phyloP scores from a whole-genome alignment of 30 jellyfish, hydroid and myxozoan species.

The Pelagia noctiluca region DNA sequence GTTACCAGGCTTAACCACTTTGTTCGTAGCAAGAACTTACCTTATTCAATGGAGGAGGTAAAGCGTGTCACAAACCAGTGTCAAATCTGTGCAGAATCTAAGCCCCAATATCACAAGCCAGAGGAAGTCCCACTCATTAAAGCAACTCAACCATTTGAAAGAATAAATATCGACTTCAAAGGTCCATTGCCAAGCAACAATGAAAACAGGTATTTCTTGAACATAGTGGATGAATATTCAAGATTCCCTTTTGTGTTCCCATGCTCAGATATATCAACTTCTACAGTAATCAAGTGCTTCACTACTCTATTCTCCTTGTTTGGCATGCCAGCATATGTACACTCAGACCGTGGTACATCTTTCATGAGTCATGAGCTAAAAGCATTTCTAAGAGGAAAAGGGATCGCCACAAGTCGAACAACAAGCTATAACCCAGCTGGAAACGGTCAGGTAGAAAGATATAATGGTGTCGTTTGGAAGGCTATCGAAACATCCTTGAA shows the following conservation, averaged over 20 bases:
- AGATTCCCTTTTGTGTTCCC: constrained; percentile 76
- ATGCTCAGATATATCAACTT: constrained; percentile 45
- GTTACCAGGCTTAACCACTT: constrained; percentile 69
- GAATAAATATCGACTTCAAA: no score
- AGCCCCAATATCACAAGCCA: constrained; percentile 19
- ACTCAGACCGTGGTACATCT: constrained; percentile 80
- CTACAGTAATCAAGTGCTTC: constrained; percentile 60
- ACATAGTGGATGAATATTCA: no score
- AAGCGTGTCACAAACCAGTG: no score
- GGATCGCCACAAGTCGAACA: constrained; percentile 74
- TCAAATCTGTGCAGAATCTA: constrained; percentile 57
- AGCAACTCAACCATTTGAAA: no score
- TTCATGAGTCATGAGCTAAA: constrained; percentile 47
- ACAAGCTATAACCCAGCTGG: constrained; percentile 48
- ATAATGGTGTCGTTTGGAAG: constrained; percentile 68
- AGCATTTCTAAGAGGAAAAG: constrained; percentile 19
- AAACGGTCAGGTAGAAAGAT: constrained; percentile 65
- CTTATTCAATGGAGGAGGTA: constrained; percentile 65
- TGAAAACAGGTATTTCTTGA: no score
- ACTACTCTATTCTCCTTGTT: constrained; percentile 50
- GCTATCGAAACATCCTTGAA: constrained; percentile 39
- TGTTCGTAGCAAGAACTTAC: no score
- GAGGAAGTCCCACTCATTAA: no score
- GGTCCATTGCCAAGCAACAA: no score
- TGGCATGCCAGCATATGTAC: constrained; percentile 76